Evolutionary conservation across 2,888 invertebrate genomes (phyloP).

Genomic region (Thera obeliscata): DNA sequence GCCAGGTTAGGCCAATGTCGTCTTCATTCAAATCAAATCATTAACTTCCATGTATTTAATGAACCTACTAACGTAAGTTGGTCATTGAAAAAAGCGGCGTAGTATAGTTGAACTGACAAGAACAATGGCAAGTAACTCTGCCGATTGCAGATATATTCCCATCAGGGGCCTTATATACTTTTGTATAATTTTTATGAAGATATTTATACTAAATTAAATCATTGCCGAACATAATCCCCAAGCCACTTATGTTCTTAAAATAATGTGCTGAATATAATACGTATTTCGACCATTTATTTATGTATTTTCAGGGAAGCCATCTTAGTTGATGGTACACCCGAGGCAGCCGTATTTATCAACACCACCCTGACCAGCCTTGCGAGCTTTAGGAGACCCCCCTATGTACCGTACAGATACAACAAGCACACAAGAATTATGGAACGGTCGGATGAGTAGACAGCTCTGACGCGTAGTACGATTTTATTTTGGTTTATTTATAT

Average conservation of each 20-base stretch:
- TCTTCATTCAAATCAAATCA: neutral
- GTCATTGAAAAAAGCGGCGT: too few relatives aligned
- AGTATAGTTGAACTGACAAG: too few relatives aligned
- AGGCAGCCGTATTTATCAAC: neutral
- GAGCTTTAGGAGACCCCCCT: neutral
- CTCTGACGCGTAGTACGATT: neutral
- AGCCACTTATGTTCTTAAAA: neutral
- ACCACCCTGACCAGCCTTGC: neutral
- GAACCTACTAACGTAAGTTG: too few relatives aligned
- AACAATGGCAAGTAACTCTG: slow-evolving; percentile 49
- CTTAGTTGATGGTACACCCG: slow-evolving; percentile 1
- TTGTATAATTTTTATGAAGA: too few relatives aligned
- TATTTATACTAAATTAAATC: too few relatives aligned
- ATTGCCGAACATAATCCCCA: too few relatives aligned
- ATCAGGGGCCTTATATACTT: neutral
- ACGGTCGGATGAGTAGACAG: neutral
- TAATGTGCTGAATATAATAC: neutral
- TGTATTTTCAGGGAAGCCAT: neutral
- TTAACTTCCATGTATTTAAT: too few relatives aligned
- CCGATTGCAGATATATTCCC: slow-evolving; percentile 3
- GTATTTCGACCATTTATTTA: neutral
- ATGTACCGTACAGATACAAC: slow-evolving; percentile 1
- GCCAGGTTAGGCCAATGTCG: neutral
- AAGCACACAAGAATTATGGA: neutral
- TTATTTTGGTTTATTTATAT: too few relatives aligned